phyloP scores from a whole-genome alignment of 2,888 invertebrate species.

The Oscheius onirici region DNA sequence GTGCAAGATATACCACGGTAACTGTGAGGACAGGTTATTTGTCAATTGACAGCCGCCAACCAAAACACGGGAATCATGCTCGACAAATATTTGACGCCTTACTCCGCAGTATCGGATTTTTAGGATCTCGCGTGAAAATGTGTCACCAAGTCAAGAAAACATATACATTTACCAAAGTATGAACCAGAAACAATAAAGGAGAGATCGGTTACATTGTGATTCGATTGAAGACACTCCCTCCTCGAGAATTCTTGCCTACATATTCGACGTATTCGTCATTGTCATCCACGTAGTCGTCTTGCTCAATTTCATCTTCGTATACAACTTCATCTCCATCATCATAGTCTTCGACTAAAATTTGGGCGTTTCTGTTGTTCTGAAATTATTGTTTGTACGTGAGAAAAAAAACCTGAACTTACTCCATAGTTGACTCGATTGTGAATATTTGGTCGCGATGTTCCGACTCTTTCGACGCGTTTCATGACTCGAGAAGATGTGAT shows the following conservation, averaged over 20 bases:
- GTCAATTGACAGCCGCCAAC: constrained; percentile 9
- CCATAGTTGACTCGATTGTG: background rate
- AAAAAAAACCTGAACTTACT: background rate
- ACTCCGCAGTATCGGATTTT: background rate
- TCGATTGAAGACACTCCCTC: constrained; percentile 7
- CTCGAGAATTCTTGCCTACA: constrained; percentile 2
- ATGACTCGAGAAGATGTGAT: background rate
- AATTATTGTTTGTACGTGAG: background rate
- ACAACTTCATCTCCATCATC: constrained; percentile 6
- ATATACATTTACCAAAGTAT: no score
- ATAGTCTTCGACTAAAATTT: background rate
- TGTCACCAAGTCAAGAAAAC: background rate
- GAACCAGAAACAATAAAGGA: background rate
- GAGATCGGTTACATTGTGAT: constrained; percentile 17
- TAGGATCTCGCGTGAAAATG: background rate
- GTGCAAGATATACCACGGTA: constrained; percentile 17
- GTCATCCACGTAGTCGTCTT: constrained; percentile 12
- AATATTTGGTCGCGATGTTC: background rate
- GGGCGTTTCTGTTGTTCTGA: constrained; percentile 6
- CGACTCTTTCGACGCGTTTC: constrained; percentile 3
- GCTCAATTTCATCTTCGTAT: constrained; percentile 15
- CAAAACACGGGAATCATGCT: constrained; percentile 15
- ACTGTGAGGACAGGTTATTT: constrained; percentile 21
- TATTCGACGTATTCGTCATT: constrained; percentile 25
- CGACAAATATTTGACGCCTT: constrained; percentile 20